Evolutionary conservation across 2,113 vertebrate species (phyloP), one percentile per base, ranked within the genome.

Genomic region (Elephantulus edwardii): DNA sequence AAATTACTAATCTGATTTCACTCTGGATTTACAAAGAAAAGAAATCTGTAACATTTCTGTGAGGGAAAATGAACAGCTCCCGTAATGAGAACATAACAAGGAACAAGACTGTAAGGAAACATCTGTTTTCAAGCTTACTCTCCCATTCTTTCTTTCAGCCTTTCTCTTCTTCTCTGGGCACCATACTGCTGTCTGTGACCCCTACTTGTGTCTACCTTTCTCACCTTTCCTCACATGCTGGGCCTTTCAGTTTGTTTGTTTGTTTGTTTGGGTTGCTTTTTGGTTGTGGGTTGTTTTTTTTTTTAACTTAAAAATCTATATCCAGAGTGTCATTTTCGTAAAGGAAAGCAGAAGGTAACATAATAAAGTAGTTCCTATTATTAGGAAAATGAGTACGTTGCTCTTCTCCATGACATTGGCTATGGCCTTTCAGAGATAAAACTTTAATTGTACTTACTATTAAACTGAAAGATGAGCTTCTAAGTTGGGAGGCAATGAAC

Each of bases 261-360:
- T 50, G 19, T 64, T 75, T 30, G 44, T 58, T 64, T 84, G n/a
- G n/a, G n/a, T n/a, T n/a, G n/a, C n/a, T n/a, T n/a, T n/a, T n/a
- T n/a, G n/a, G n/a, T n/a, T n/a, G n/a, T n/a, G n/a, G n/a, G n/a
- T 90, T 76, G 42, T 33, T 87, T 82, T 70, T 76, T 30, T 50
- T 26, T 64, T 75, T 30, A 50, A 58, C 56, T 84, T 30, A 62
- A 91, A 83, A 72, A 24, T 50, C 48, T 79, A 19, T 10, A 2
- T 26, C 52, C 46, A 89, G 40, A 33, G 22, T 66, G n/a, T 3
- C n/a, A 66, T 48, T 35, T 12, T 79, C 38, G 82, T 88, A 22
- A n/a, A 0, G 10, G 46, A 91, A 42, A 22, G 28, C 38, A 38
- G 28, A 83, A 33, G 1, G 30, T 8, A 60, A 40, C 28, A 3